Percentiles rank a stretch among this genome's conserved stretches.
Evolutionary conservation across 1,140 invertebrate genomes (phyloP).

Genomic region (Meloidogyne exigua): DNA sequence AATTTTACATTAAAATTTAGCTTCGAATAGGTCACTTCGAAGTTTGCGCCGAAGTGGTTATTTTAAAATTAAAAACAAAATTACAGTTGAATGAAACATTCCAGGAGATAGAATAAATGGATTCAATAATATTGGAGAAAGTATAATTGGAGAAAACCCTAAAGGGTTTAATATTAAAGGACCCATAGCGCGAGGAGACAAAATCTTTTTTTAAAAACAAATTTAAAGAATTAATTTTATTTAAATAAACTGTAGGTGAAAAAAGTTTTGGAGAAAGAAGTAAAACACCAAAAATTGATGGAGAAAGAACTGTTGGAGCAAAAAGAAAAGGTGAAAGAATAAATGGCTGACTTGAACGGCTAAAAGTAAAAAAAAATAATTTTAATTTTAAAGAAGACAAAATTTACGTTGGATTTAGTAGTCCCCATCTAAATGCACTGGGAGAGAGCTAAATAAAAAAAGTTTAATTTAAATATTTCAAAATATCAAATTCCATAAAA

Average conservation of each 20-base stretch:
- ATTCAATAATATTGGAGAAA: conserved; percentile 23
- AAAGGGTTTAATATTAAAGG: conserved; percentile 51
- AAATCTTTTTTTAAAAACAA: conserved; percentile 23
- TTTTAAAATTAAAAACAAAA: conserved; percentile 5
- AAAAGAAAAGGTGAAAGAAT: conserved; percentile 44
- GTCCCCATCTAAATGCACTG: conserved; percentile 17
- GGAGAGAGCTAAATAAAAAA: conserved; percentile 28
- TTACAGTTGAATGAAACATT: too few species aligned
- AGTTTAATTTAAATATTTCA: conserved; percentile 1
- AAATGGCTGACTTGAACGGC: conserved; percentile 20
- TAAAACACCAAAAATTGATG: neutral
- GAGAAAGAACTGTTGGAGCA: conserved; percentile 41
- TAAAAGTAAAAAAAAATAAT: conserved; percentile 1
- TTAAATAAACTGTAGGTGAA: conserved; percentile 14
- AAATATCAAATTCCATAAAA: neutral
- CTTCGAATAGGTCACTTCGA: neutral
- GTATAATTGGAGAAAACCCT: conserved; percentile 45
- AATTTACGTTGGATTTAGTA: conserved; percentile 15
- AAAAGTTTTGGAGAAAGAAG: conserved; percentile 35
- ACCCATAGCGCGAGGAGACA: conserved; percentile 36
- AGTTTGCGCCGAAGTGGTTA: neutral
- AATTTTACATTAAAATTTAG: neutral
- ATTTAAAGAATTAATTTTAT: neutral
- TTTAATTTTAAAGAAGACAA: neutral
- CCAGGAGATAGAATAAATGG: conserved; percentile 42